phyloP scores from a whole-genome alignment of 2,113 vertebrate species.

The Gymnocephalus cernua region DNA sequence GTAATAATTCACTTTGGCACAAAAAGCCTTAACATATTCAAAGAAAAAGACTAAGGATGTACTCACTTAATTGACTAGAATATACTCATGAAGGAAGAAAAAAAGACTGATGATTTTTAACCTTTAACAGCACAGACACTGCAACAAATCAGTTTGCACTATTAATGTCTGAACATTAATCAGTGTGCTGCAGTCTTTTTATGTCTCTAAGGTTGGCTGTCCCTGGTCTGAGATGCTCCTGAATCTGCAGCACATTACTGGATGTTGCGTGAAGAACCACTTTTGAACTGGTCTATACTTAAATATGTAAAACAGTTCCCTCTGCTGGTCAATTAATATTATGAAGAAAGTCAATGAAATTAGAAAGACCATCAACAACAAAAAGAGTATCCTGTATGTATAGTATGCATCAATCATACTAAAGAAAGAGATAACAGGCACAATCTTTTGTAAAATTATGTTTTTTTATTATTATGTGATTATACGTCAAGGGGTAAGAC shows the following conservation, averaged over 20 bases:
- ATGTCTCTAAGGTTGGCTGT: background rate
- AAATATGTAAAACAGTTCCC: background rate
- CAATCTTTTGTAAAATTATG: background rate
- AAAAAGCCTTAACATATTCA: no score
- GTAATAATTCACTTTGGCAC: background rate
- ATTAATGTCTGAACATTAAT: background rate
- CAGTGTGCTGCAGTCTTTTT: background rate
- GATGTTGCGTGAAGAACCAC: background rate
- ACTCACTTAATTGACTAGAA: background rate
- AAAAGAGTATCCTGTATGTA: background rate
- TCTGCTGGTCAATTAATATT: background rate
- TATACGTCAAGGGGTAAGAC: background rate
- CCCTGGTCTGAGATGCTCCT: background rate
- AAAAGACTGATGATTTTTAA: no score
- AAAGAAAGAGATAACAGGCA: background rate
- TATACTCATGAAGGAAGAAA: no score
- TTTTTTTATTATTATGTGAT: background rate
- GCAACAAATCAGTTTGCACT: background rate
- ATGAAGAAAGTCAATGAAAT: background rate
- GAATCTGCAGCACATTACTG: background rate
- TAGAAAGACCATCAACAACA: background rate
- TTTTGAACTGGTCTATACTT: background rate
- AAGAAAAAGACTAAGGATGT: background rate
- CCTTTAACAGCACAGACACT: background rate
- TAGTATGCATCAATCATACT: no score